Evolutionary conservation across 2,113 vertebrate species (phyloP).

Genomic region (Lophius piscatorius): DNA sequence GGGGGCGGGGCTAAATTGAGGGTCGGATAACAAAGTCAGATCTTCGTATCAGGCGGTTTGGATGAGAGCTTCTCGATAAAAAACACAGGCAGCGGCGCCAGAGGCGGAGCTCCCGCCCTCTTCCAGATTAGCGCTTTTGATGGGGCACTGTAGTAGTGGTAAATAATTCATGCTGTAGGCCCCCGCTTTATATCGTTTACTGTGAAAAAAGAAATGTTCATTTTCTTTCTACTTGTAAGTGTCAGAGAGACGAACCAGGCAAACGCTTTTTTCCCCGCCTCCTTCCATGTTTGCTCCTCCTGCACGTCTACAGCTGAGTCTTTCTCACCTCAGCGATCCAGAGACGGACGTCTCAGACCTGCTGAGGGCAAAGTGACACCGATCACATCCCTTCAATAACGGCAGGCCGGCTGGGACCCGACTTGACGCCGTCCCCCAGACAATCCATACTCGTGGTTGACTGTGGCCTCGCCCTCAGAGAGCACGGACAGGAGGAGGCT

Average conservation of each 20-base stretch:
- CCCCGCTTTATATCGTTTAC: slow-evolving; percentile 12
- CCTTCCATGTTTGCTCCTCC: slow-evolving; percentile 42
- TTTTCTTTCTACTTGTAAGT: slow-evolving; percentile 28
- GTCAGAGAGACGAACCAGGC: slow-evolving; percentile 9
- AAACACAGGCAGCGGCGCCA: no score
- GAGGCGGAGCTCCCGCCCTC: no score
- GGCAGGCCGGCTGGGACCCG: slow-evolving; percentile 62
- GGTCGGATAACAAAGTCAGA: no score
- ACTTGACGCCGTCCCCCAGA: slow-evolving; percentile 35
- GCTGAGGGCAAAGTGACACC: slow-evolving; percentile 45
- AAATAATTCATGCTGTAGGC: neutral
- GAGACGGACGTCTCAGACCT: slow-evolving; percentile 44
- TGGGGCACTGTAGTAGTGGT: neutral
- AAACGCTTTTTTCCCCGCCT: slow-evolving; percentile 58
- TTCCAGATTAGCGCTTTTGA: no score
- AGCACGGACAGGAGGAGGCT: slow-evolving; percentile 36
- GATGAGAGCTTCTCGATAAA: no score
- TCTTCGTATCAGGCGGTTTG: no score
- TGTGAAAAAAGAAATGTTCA: slow-evolving; percentile 19
- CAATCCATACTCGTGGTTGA: slow-evolving; percentile 34
- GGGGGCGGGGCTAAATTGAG: no score
- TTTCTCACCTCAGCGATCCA: slow-evolving; percentile 52
- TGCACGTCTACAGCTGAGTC: slow-evolving; percentile 46
- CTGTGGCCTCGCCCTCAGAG: slow-evolving; percentile 51
- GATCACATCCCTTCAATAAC: slow-evolving; percentile 54